phyloP scores from a whole-genome alignment of 2,113 vertebrate genomes.

The Taxidea taxus region DNA sequence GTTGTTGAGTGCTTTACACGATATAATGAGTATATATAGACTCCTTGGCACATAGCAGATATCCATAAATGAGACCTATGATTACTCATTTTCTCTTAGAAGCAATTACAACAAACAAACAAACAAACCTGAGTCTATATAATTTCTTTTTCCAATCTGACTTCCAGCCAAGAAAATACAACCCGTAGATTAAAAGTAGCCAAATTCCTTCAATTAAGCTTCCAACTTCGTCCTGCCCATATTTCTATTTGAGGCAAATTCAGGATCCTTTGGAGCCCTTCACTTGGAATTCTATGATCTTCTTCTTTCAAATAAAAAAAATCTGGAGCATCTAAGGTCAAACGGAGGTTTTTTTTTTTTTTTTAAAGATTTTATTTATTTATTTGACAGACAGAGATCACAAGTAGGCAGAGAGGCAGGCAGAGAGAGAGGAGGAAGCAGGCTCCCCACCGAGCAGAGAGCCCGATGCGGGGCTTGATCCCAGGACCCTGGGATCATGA shows the following conservation, averaged over 20 bases:
- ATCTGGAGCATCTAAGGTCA: neutral
- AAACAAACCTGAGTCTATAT: neutral
- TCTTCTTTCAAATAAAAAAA: conserved; percentile 24
- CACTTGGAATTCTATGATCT: neutral
- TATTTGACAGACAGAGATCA: no score
- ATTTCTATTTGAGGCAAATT: conserved; percentile 27
- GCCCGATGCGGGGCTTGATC: no score
- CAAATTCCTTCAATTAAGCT: neutral
- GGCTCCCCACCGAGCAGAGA: no score
- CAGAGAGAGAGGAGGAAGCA: no score
- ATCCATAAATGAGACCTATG: conserved; percentile 37
- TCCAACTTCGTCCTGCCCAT: neutral
- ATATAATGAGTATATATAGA: conserved; percentile 26
- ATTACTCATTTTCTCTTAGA: conserved; percentile 55
- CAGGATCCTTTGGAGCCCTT: neutral
- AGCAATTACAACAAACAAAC: conserved; percentile 48
- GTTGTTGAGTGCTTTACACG: neutral
- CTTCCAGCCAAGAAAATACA: conserved; percentile 29
- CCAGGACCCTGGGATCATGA: no score
- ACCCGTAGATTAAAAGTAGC: neutral
- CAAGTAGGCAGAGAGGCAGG: no score
- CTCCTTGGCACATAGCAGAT: neutral
- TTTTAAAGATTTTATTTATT: no score
- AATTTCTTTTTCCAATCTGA: conserved; percentile 33
- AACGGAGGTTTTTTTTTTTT: no score